Conservation (phyloP, 2,797 vertebrate species). For the Parauchenoglanis ngamensis region DNA sequence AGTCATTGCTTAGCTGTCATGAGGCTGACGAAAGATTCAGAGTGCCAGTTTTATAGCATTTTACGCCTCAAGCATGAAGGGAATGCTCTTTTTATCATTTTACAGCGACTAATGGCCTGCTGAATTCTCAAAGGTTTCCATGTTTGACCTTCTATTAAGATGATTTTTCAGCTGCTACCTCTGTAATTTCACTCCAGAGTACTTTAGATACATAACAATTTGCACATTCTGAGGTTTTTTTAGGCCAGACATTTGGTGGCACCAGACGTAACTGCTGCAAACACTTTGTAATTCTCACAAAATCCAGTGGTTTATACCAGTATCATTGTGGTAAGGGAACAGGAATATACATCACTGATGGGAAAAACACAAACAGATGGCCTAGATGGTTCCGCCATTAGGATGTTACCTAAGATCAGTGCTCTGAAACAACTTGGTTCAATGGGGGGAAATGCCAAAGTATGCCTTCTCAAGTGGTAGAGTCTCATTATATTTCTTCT, state of each 20-base stretch:
- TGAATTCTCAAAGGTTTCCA: neutral
- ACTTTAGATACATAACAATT: slow-evolving; percentile 2
- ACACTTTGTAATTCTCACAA: neutral
- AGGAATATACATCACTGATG: neutral
- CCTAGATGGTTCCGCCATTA: neutral
- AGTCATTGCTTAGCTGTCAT: slow-evolving; percentile 39
- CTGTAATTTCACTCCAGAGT: neutral
- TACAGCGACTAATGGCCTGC: neutral
- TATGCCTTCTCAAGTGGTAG: neutral
- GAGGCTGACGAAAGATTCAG: slow-evolving; percentile 47
- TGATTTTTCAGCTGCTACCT: neutral
- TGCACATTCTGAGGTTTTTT: slow-evolving; percentile 23
- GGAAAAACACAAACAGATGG: neutral
- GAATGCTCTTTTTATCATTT: slow-evolving; percentile 42
- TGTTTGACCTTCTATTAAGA: neutral
- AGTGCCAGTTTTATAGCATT: slow-evolving; percentile 52
- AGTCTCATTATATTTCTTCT: neutral
- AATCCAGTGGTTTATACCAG: slow-evolving; percentile 1
- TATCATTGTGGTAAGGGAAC: slow-evolving; percentile 11
- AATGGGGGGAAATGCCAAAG: neutral
- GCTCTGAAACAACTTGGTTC: neutral
- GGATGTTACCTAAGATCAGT: neutral
- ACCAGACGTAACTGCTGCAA: slow-evolving; percentile 9
- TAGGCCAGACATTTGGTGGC: slow-evolving; percentile 20
- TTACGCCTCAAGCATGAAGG: slow-evolving; percentile 41